Base-by-base conservation (phyloP, 2,113 vertebrate genomes). In the Rissa tridactyla region DNA sequence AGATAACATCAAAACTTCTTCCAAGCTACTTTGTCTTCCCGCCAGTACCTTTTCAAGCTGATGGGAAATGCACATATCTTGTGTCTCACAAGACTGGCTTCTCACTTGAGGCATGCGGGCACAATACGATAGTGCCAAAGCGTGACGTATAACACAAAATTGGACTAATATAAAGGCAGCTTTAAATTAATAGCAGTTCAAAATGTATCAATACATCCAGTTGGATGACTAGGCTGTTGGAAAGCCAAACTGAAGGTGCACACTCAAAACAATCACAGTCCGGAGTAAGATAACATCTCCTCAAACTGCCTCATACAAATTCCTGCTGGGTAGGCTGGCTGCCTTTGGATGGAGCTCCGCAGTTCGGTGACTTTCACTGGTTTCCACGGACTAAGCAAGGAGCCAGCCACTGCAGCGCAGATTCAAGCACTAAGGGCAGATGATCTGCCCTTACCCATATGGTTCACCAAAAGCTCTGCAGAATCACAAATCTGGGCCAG, bases 1-100 rank as follows among this genome's bases (percentile, higher is more conserved):
- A 94, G 92, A 97, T 95, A 94, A 82, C 51, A 91, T n/a, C 15
- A 2, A 73, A 95, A 95, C 78, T 78, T 93, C 55, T 94, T 97
- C 96, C 96, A 97, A 92, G 89, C 60, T 61, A 1, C 79, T 81
- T 82, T 95, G 92, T 87, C 89, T 81, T 82, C 73, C 54, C 5
- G 84, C 92, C 96, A 96, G 60, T 82, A 86, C 76, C 73, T 88
- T 94, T 94, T n/a, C 82, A 84, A 95, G 70, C 82, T 89, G 87
- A 62, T 2, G 25, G 73, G 84, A 90, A 91, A 58, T 23, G 57
- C 38, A 22, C 46, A 38, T 76, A 32, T 70, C 86, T 85, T 54
- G 15, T 57, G 60, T 40, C 81, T 88, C 88, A 40, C 44, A 40
- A 58, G 52, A 36, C 27, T 38, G 73, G 17, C 9, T 81, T 73